A percentile compares a stretch with the other conserved stretches of the same genome.
Conservation (phyloP, 2,888 invertebrate genomes). For the Patella ulyssiponensis region DNA sequence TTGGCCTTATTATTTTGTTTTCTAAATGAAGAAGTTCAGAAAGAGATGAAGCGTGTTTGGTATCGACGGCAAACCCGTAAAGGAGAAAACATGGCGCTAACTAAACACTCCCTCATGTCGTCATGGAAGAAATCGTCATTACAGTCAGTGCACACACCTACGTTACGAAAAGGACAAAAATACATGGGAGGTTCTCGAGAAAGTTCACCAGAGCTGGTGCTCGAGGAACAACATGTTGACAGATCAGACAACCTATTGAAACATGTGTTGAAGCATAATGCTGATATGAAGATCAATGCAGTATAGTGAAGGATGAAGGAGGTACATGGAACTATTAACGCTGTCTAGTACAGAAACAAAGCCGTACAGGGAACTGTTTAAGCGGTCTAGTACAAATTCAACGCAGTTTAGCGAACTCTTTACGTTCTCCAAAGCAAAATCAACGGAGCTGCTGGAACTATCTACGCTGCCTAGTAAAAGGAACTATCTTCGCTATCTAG, state of each 20-base stretch:
- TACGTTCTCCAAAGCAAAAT: too few relatives aligned
- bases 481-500: too few relatives aligned
- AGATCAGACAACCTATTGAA: background rate
- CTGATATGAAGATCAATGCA: background rate
- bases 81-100: slow-evolving; percentile 18
- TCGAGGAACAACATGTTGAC: background rate
- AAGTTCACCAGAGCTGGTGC: background rate
- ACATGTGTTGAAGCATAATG: background rate
- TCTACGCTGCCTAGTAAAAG: too few relatives aligned
- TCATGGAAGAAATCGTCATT: slow-evolving; percentile 14
- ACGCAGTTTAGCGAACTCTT: too few relatives aligned
- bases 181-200: background rate
- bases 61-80: slow-evolving; percentile 29
- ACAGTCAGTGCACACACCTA: background rate
- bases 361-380: too few relatives aligned
- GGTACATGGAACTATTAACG: too few relatives aligned
- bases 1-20: slow-evolving; percentile 82
- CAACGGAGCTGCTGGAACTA: too few relatives aligned
- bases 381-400: too few relatives aligned
- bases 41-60: slow-evolving; percentile 36
- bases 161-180: background rate
- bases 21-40: slow-evolving; percentile 77
- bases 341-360: too few relatives aligned
- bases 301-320: too few relatives aligned
- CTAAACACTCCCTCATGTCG: background rate